Percentiles rank a stretch among this genome's conserved stretches.
Evolutionary conservation across 2,888 invertebrate genomes (phyloP).

Genomic region (Torymus auratus): DNA sequence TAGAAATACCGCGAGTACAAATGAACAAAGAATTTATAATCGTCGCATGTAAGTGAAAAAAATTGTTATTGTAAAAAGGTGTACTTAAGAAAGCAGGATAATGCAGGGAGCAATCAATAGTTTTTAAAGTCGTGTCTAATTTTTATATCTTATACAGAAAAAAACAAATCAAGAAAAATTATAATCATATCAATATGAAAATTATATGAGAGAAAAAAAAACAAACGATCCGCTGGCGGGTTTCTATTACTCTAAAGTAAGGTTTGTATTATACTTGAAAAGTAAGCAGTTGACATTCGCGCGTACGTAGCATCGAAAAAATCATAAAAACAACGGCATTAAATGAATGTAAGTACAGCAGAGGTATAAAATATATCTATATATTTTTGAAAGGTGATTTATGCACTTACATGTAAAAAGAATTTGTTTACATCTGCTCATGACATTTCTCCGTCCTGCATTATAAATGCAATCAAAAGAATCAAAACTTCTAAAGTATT

Average conservation of each 20-base stretch:
- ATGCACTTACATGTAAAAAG: not conserved
- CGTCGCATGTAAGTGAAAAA: not conserved
- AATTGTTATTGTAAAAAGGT: slow-evolving; percentile 26
- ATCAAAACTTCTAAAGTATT: not conserved
- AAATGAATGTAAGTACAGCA: too few species aligned
- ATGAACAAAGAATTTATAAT: slow-evolving; percentile 17
- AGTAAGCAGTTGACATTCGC: not conserved
- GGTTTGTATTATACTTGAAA: slow-evolving; percentile 32
- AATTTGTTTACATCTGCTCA: not conserved
- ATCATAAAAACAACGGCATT: not conserved
- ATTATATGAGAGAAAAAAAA: not conserved
- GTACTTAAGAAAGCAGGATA: not conserved
- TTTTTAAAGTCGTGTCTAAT: slow-evolving; percentile 5
- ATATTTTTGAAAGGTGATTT: too few species aligned
- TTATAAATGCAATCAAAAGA: not conserved
- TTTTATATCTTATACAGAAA: slow-evolving; percentile 29
- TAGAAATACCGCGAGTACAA: slow-evolving; percentile 16
- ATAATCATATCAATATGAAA: slow-evolving; percentile 6
- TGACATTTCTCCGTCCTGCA: not conserved
- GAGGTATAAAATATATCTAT: too few species aligned
- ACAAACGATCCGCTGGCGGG: not conserved
- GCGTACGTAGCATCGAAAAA: not conserved
- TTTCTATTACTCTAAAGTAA: slow-evolving; percentile 11
- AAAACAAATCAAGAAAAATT: not conserved
- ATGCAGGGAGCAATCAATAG: slow-evolving; percentile 25